Base-by-base conservation (phyloP, 2,113 vertebrate species). In the Onychostruthus taczanowskii region DNA sequence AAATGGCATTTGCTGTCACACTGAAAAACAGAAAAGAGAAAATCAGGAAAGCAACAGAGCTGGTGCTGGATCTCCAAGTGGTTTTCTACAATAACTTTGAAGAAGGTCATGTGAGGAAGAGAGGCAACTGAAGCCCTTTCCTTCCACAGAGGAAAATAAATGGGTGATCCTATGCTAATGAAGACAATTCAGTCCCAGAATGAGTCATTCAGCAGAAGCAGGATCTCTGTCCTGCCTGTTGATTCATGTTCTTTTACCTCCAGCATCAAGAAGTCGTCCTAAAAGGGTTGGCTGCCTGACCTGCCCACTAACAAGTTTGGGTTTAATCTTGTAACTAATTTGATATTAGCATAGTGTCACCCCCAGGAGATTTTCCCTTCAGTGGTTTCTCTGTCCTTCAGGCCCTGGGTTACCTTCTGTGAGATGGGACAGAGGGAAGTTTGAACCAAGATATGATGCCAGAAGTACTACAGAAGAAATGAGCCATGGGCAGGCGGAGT, bases 91-190 rank as follows among this genome's bases (percentile, higher is more conserved):
- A 70, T 94, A 90, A 68, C 73, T 95, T 87, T 81, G 52, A 80
- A 85, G 69, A 97, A 96, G 92, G 84, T 97, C 91, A 35, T 93
- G 35, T 27, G 43, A 90, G 84, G 64, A 96, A 55, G 17, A 90
- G 66, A 86, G 35, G 58, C 87, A 95, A 91, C 64, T 78, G 62
- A 72, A 94, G n/a, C 35, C 33, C 19, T 93, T 91, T 92, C 59
- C 37, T 62, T 94, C 81, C 44, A 69, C 46, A 80, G 79, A 92
- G 52, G 74, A 75, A 96, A 91, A 89, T 63, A 69, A 56, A 87
- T 87, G 82, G 95, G 87, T 97, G 96, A 97, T 97, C 76, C 76
- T 96, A 96, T 97, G 96, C 87, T 97, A 97, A 97, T 97, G 76
- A 95, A 95, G 70, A 81, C 56, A 72, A 68, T 97, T 96, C 89